phyloP scores from a whole-genome alignment of 2,888 invertebrate genomes.

The Mythimna loreyi region DNA sequence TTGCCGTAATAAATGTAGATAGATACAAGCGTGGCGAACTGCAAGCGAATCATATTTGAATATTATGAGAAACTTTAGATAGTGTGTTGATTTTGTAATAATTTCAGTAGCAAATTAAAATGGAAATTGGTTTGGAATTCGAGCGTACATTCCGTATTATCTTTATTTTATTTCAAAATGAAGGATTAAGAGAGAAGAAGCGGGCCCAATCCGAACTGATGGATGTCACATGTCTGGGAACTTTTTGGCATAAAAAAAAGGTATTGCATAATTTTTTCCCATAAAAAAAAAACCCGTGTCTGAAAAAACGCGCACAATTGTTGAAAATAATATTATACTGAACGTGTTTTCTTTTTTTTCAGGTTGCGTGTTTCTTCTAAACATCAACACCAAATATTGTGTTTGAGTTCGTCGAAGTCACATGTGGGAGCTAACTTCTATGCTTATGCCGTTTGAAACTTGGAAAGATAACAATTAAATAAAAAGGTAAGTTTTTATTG shows the following conservation, averaged over 20 bases:
- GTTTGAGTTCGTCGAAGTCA: not conserved
- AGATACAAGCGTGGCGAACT: constrained; percentile 4
- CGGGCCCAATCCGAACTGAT: too few relatives aligned
- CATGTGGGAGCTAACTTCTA: constrained; percentile 17
- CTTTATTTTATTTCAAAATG: too few relatives aligned
- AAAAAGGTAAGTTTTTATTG: constrained; percentile 25
- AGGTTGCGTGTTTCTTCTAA: constrained; percentile 15
- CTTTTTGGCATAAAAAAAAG: too few relatives aligned
- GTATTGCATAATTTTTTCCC: too few relatives aligned
- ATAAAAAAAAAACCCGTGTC: too few relatives aligned
- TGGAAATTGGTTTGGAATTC: not conserved
- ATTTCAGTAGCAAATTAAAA: not conserved
- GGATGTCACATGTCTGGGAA: too few relatives aligned
- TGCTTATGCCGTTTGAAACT: constrained; percentile 20
- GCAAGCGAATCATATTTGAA: constrained; percentile 1
- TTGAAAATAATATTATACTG: not conserved
- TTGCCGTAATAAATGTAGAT: constrained; percentile 20
- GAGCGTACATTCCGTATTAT: too few relatives aligned
- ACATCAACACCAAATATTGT: not conserved
- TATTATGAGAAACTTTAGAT: constrained; percentile 1
- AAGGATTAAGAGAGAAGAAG: too few relatives aligned
- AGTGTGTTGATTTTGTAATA: not conserved
- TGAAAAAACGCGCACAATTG: too few relatives aligned
- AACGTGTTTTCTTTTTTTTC: not conserved
- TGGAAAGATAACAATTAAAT: constrained; percentile 34